Conservation (phyloP, 2,797 vertebrate genomes). For the Rhinatrema bivittatum region DNA sequence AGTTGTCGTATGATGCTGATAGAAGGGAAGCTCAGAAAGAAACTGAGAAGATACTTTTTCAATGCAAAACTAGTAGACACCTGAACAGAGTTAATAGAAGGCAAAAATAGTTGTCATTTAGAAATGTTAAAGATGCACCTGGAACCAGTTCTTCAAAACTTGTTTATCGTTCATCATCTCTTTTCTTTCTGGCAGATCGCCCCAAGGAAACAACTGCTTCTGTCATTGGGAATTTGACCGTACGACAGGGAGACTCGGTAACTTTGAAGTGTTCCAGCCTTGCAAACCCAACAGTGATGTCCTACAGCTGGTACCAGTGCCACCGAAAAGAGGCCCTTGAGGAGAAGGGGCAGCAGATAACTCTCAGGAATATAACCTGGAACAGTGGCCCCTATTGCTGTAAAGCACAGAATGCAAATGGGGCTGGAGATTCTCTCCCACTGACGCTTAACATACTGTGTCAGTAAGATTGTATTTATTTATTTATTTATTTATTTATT, state of each 20-base stretch:
- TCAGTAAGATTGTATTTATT: too few relatives aligned
- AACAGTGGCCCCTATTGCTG: background rate
- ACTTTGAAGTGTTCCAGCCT: background rate
- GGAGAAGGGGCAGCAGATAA: background rate
- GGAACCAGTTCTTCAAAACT: too few relatives aligned
- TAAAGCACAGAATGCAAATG: background rate
- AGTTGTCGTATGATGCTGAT: too few relatives aligned
- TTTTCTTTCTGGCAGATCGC: background rate
- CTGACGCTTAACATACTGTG: too few relatives aligned
- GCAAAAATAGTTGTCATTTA: too few relatives aligned
- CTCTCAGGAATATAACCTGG: background rate
- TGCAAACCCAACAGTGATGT: background rate
- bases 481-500: too few relatives aligned
- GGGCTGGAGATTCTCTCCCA: background rate
- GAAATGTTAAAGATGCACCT: too few relatives aligned
- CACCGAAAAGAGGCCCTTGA: background rate
- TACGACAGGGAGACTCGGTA: background rate
- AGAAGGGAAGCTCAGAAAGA: too few relatives aligned
- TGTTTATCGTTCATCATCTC: too few relatives aligned
- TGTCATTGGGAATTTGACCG: background rate
- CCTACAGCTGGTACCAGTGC: background rate
- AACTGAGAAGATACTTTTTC: too few relatives aligned
- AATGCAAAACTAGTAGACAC: too few relatives aligned
- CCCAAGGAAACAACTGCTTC: background rate
- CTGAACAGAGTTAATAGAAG: too few relatives aligned